Percentiles rank a stretch among this genome's conserved stretches.
Conservation (phyloP, 2,888 invertebrate genomes). For the Andrena flavipes region DNA sequence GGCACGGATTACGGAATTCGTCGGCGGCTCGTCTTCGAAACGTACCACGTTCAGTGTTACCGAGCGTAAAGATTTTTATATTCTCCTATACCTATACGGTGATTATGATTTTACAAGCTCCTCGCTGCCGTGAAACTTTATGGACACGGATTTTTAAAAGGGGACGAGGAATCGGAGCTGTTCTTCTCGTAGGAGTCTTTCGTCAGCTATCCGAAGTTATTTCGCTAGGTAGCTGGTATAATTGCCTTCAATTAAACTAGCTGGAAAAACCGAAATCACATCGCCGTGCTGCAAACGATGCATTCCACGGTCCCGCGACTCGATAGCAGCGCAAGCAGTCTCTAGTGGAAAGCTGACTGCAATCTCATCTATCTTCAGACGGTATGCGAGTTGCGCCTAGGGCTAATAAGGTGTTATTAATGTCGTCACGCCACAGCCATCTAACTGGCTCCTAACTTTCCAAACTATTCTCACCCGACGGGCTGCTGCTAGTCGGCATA, state of each 20-base stretch:
- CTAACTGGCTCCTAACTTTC: constrained; percentile 73
- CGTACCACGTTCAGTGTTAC: too few relatives aligned
- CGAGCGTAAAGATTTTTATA: too few relatives aligned
- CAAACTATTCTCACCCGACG: constrained; percentile 70
- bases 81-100: too few relatives aligned
- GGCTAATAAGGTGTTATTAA: constrained; percentile 80
- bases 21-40: too few relatives aligned
- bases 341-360: constrained; percentile 66
- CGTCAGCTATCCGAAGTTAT: not conserved
- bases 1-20: not conserved
- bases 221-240: not conserved
- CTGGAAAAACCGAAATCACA: constrained; percentile 46
- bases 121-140: too few relatives aligned
- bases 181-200: too few relatives aligned
- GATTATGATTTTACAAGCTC: too few relatives aligned
- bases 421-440: constrained; percentile 74
- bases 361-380: constrained; percentile 74
- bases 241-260: not conserved
- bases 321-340: constrained; percentile 47
- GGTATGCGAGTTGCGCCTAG: constrained; percentile 69
- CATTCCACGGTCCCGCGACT: constrained; percentile 52
- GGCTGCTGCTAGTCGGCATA: constrained; percentile 50
- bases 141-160: too few relatives aligned
- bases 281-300: constrained; percentile 27
- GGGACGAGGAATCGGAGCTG: too few relatives aligned